Evolutionary conservation across 2,888 invertebrate species (phyloP).

Genomic region (Limnephilus rhombicus): DNA sequence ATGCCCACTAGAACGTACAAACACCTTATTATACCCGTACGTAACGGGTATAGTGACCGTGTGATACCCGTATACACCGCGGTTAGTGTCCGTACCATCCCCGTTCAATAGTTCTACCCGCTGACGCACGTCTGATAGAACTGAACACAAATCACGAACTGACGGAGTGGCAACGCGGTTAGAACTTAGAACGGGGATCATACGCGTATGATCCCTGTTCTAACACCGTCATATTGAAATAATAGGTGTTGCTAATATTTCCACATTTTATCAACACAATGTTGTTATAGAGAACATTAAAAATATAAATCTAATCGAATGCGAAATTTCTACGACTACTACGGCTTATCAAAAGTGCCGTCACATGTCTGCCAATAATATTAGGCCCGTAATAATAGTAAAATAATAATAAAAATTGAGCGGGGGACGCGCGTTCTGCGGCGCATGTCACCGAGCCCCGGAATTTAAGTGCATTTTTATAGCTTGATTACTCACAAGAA

Average conservation of each 20-base stretch:
- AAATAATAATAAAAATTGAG: conserved; percentile 16
- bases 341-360: conserved; percentile 31
- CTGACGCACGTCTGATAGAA: no score
- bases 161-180: no score
- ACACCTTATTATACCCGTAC: no score
- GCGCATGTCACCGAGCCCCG: conserved; percentile 50
- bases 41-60: no score
- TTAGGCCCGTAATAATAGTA: conserved; percentile 38
- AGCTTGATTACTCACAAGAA: conserved; percentile 61
- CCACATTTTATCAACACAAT: not conserved
- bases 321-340: not conserved
- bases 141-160: no score
- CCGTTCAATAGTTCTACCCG: no score
- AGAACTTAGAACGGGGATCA: no score
- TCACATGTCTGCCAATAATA: conserved; percentile 38
- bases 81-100: no score
- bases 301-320: not conserved
- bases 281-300: not conserved
- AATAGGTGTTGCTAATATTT: not conserved
- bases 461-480: conserved; percentile 61
- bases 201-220: no score
- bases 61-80: no score
- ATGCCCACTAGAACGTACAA: no score
- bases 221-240: no score
- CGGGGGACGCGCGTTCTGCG: not conserved